phyloP scores from a whole-genome alignment of 1,140 invertebrate species.

The Propsilocerus akamusi region DNA sequence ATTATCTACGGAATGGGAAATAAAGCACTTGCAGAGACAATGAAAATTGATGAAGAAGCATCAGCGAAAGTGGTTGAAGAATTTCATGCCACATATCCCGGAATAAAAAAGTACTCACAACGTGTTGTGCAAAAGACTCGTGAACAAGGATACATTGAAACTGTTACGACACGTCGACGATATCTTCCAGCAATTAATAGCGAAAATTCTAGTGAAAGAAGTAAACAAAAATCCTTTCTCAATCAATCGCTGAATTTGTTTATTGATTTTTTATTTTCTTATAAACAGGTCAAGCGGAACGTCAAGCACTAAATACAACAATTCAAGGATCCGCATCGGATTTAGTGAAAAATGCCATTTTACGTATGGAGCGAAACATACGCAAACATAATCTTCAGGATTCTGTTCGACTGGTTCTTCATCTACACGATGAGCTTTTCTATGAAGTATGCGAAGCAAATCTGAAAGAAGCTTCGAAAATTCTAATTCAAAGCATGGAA shows the following conservation, averaged over 20 bases:
- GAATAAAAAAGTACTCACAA: constrained; percentile 42
- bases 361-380: constrained; percentile 45
- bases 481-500: constrained; percentile 69
- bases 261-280: constrained; percentile 5
- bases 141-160: constrained; percentile 61
- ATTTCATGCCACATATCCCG: constrained; percentile 70
- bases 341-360: constrained; percentile 80
- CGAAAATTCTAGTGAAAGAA: constrained; percentile 32
- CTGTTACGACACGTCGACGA: constrained; percentile 58
- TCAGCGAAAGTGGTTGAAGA: constrained; percentile 59
- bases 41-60: constrained; percentile 63
- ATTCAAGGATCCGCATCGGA: constrained; percentile 94
- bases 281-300: constrained; percentile 58
- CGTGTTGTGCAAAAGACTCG: constrained; percentile 47
- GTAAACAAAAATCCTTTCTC: constrained; percentile 24
- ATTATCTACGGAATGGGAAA: constrained; percentile 96
- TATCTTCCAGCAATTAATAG: constrained; percentile 62
- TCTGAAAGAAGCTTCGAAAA: constrained; percentile 35
- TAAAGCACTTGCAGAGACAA: constrained; percentile 59
- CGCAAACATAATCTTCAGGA: constrained; percentile 14
- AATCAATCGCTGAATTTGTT: constrained; percentile 7
- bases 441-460: constrained; percentile 62
- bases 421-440: constrained; percentile 92
- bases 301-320: constrained; percentile 87
- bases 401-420: constrained; percentile 52